Percentiles rank a stretch among this genome's conserved stretches.
phyloP scores from a whole-genome alignment of 30 jellyfish, hydroid and myxozoan genomes.

The Cassiopea xamachana region DNA sequence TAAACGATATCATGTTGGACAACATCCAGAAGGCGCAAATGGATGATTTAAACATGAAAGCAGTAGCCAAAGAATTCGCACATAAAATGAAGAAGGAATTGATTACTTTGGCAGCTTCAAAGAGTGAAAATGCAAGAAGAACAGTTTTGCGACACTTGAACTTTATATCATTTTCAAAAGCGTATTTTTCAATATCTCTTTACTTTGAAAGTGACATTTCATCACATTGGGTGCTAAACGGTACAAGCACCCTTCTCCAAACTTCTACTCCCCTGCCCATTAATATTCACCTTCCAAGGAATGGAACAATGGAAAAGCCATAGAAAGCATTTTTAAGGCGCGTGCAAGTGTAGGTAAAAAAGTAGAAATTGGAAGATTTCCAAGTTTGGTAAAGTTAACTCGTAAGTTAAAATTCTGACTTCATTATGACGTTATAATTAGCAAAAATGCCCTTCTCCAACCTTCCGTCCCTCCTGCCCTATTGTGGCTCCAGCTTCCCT shows the following conservation, averaged over 20 bases:
- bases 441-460: no score
- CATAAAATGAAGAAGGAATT: background rate
- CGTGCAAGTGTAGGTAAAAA: background rate
- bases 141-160: background rate
- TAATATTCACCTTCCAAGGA: background rate
- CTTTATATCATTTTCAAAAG: background rate
- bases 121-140: background rate
- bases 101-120: conserved; percentile 9
- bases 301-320: background rate
- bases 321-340: background rate
- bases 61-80: conserved; percentile 44
- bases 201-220: background rate
- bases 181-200: background rate
- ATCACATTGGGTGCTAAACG: background rate
- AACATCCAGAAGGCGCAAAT: conserved; percentile 39
- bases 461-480: no score
- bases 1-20: conserved; percentile 64
- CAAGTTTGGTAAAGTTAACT: no score
- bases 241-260: background rate
- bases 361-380: background rate
- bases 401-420: no score
- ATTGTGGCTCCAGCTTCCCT: no score
- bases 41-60: conserved; percentile 30
- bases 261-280: background rate
- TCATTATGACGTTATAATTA: no score